Evolutionary conservation across 2,888 invertebrate species (phyloP).

Genomic region (Nymphalis urticae): DNA sequence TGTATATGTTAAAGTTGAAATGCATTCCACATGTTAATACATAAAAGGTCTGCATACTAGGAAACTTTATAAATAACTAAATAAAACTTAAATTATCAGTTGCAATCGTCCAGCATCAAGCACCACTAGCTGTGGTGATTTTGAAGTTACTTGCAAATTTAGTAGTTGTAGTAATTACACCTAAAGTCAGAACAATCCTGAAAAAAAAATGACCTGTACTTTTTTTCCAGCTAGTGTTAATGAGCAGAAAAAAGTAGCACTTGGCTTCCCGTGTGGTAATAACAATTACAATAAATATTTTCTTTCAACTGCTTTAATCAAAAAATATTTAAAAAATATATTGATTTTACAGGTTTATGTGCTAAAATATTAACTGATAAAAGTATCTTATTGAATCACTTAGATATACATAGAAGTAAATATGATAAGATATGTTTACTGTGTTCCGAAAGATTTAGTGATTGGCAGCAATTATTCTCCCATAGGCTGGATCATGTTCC

Average conservation of each 20-base stretch:
- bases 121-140: no score
- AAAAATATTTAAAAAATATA: neutral
- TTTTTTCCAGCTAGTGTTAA: neutral
- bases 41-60: no score
- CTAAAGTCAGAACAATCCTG: no score
- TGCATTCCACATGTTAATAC: no score
- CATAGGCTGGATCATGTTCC: constrained; percentile 58
- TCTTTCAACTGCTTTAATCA: neutral
- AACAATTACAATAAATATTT: neutral
- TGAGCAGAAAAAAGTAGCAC: neutral
- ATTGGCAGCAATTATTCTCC: constrained; percentile 52
- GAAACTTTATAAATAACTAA: no score
- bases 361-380: constrained; percentile 42
- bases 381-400: constrained; percentile 46
- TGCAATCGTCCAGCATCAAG: no score
- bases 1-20: no score
- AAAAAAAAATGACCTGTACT: neutral
- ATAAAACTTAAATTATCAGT: no score
- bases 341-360: constrained; percentile 52
- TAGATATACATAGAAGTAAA: constrained; percentile 50
- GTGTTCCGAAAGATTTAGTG: constrained; percentile 47
- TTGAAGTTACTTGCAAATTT: no score
- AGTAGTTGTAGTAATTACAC: no score
- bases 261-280: neutral
- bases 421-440: constrained; percentile 46